Conservation (phyloP, 2,797 vertebrate genomes). For the Myotis vivesi region DNA sequence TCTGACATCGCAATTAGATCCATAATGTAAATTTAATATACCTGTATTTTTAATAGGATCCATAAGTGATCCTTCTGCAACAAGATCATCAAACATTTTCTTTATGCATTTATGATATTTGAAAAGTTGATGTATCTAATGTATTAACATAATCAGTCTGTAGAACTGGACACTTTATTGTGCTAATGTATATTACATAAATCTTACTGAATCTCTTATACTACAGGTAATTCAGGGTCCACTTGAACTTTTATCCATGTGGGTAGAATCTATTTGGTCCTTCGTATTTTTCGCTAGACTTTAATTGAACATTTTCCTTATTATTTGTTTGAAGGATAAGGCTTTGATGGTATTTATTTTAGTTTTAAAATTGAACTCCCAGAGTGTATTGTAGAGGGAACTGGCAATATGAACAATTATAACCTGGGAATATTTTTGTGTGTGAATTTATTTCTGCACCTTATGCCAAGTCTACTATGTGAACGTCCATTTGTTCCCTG, state of each 20-base stretch:
- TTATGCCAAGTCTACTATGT: not conserved
- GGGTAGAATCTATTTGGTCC: not conserved
- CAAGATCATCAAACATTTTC: not conserved
- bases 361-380: not conserved
- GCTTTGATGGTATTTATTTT: not conserved
- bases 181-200: not conserved
- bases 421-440: not conserved
- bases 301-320: not conserved
- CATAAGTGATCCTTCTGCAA: not conserved
- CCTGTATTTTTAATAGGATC: not conserved
- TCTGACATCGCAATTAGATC: not conserved
- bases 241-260: not conserved
- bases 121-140: not conserved
- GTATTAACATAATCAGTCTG: not conserved
- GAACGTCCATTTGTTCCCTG: not conserved
- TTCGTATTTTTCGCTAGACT: not conserved
- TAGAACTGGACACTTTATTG: not conserved
- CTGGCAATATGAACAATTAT: not conserved
- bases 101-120: not conserved
- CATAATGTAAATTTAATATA: not conserved
- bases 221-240: not conserved
- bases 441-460: slow-evolving; percentile 2
- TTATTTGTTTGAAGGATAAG: not conserved
- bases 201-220: not conserved
- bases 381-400: not conserved